These are phyloP conservation scores for Acrocyrtus sp. DNA, from an alignment of 2,888 invertebrate species.

Conservation along the genomic window DNA sequence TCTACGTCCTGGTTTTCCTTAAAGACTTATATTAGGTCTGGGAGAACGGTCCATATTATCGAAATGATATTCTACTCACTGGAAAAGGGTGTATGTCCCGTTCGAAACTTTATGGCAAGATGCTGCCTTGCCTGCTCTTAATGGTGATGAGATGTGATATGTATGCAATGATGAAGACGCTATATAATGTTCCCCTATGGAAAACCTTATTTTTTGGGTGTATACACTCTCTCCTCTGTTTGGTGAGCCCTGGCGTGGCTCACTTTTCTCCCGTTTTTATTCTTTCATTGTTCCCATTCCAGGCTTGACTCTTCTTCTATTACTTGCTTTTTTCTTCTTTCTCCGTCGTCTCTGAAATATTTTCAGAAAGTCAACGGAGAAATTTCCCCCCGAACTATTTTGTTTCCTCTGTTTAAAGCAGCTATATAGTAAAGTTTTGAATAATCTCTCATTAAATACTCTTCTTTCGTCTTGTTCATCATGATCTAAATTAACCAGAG, in stretches of 20 bases:
- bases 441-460: no score
- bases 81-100: no score
- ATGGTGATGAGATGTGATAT: constrained; percentile 40
- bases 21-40: background rate
- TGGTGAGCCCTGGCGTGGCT: constrained; percentile 1
- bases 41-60: constrained; percentile 32
- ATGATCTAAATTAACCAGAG: background rate
- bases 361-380: constrained; percentile 20
- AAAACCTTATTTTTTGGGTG: constrained; percentile 9
- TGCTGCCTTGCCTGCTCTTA: no score
- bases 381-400: constrained; percentile 17
- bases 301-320: constrained; percentile 46
- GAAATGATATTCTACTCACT: no score
- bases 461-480: background rate
- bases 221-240: background rate
- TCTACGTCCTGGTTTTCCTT: background rate
- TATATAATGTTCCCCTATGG: constrained; percentile 32
- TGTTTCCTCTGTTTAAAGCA: constrained; percentile 15
- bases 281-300: constrained; percentile 28
- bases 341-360: constrained; percentile 18
- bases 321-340: constrained; percentile 40
- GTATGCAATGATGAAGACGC: constrained; percentile 37
- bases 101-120: no score
- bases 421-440: no score
- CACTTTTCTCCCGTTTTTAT: constrained; percentile 40